These are phyloP conservation scores for Tetheella fluctuosa DNA, from an alignment of 2,888 invertebrate species.

Conservation along the genomic window DNA sequence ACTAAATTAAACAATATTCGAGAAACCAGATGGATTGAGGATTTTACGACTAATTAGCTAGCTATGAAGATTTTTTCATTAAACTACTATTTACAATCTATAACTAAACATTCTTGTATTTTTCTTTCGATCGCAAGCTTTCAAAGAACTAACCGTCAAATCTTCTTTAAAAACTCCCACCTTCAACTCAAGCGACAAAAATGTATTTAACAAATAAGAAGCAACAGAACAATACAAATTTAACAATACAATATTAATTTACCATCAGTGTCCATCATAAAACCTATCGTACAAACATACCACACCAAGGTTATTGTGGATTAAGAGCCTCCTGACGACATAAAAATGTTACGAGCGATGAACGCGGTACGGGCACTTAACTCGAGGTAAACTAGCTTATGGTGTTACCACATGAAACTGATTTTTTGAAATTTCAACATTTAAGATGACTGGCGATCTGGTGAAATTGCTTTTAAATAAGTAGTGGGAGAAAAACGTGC, in stretches of 20 bases:
- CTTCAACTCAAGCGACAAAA: not conserved
- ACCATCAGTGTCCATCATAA: conserved; percentile 23
- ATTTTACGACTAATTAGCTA: too few relatives aligned
- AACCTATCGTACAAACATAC: conserved; percentile 23
- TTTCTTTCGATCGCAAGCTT: too few relatives aligned
- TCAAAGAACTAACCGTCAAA: too few relatives aligned
- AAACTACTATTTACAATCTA: too few relatives aligned
- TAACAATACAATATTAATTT: conserved; percentile 24
- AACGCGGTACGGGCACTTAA: conserved; percentile 25
- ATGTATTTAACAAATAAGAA: not conserved
- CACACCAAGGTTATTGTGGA: conserved; percentile 29
- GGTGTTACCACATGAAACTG: conserved; percentile 4
- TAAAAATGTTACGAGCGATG: conserved; percentile 32
- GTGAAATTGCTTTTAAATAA: not conserved
- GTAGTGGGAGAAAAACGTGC: not conserved
- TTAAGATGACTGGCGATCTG: not conserved
- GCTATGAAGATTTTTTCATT: too few relatives aligned
- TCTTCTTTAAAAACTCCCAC: too few relatives aligned
- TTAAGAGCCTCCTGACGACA: conserved; percentile 30
- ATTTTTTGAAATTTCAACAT: not conserved
- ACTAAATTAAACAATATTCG: not conserved
- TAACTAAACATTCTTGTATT: too few relatives aligned
- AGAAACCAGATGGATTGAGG: too few relatives aligned
- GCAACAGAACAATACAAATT: conserved; percentile 14
- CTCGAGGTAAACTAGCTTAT: conserved; percentile 12